Conservation (phyloP, 2,797 vertebrate species). For the Staurois parvus region DNA sequence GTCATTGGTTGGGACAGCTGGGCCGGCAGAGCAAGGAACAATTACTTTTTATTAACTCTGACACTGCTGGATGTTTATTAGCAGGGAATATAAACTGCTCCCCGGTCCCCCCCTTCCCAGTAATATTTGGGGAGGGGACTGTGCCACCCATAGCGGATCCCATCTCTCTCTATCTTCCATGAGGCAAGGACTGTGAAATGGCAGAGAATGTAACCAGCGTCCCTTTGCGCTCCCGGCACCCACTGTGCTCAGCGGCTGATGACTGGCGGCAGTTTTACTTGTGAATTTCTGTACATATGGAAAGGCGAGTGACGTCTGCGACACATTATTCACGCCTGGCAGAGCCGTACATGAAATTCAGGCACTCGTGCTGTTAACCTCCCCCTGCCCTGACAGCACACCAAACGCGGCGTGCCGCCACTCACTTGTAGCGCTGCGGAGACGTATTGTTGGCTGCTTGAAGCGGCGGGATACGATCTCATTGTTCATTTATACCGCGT, state of each 20-base stretch:
- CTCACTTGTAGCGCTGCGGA: too few relatives aligned
- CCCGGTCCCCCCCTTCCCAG: background rate
- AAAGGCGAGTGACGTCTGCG: background rate
- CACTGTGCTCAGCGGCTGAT: background rate
- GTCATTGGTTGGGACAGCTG: constrained; percentile 38
- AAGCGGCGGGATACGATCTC: too few relatives aligned
- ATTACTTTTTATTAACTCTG: constrained; percentile 26
- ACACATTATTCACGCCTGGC: background rate
- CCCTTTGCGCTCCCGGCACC: background rate
- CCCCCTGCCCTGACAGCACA: too few relatives aligned
- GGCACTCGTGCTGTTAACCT: too few relatives aligned
- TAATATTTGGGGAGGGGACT: background rate
- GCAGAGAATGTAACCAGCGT: background rate
- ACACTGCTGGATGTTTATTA: constrained; percentile 5
- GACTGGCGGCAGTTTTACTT: background rate
- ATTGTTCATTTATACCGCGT: too few relatives aligned
- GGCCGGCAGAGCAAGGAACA: constrained; percentile 1
- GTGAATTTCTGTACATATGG: background rate
- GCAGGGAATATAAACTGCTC: background rate
- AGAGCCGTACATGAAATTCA: background rate
- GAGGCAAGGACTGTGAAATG: background rate
- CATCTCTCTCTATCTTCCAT: background rate
- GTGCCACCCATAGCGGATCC: background rate
- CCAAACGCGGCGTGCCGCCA: too few relatives aligned
- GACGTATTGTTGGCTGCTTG: too few relatives aligned